Evolutionary conservation across 2,113 vertebrate genomes (phyloP).

Genomic region (Dissostichus mawsoni): DNA sequence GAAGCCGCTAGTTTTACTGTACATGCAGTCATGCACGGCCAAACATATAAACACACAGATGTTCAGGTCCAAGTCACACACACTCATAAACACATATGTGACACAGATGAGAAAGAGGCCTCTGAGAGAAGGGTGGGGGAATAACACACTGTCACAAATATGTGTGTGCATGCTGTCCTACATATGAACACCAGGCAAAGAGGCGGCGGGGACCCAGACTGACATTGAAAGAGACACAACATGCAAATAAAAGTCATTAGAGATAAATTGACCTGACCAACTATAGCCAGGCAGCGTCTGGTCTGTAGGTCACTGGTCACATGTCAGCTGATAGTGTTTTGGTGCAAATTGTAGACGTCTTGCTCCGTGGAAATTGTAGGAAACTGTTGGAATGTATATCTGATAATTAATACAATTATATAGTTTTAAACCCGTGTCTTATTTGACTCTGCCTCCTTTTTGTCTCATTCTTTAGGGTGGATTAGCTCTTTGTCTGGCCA

Average conservation of each 20-base stretch:
- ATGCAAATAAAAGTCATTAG: conserved; percentile 26
- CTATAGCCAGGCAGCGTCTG: not conserved
- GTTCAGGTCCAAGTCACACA: conserved; percentile 18
- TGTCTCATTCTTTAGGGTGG: conserved; percentile 48
- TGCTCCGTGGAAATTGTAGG: not conserved
- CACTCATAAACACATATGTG: conserved; percentile 64
- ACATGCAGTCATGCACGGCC: conserved; percentile 20
- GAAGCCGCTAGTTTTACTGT: conserved; percentile 46
- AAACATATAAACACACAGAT: conserved; percentile 40
- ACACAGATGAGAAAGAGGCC: conserved; percentile 54
- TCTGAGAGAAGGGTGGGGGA: conserved; percentile 8
- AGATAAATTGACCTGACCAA: conserved; percentile 3
- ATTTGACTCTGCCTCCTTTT: conserved; percentile 15
- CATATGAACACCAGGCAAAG: not conserved
- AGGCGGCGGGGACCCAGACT: not conserved
- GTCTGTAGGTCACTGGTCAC: not conserved
- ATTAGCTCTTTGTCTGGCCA: conserved; percentile 64
- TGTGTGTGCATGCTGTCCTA: conserved; percentile 6
- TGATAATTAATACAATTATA: conserved; percentile 11
- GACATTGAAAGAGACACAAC: conserved; percentile 8
- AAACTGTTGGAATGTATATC: not conserved
- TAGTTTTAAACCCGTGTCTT: not conserved
- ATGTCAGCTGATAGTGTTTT: not conserved
- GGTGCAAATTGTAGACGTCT: not conserved
- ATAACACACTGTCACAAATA: conserved; percentile 31